These are phyloP conservation scores for Zoanthus gigantus DNA, from an alignment of 92 coral and sea anemone genomes.

Conservation along the genomic window DNA sequence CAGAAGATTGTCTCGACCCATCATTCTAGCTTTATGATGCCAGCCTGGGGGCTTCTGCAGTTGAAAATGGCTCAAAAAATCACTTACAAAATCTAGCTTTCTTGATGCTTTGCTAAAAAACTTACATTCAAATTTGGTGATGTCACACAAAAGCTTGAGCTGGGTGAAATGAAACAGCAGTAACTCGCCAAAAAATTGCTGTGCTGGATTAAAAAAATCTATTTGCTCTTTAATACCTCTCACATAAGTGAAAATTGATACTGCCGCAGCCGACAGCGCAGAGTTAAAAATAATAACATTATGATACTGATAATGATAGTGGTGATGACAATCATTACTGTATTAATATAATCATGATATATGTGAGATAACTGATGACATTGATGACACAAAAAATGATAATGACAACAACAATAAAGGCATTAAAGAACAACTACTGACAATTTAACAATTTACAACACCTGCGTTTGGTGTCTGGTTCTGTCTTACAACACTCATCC, in stretches of 20 bases:
- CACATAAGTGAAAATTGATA: not conserved
- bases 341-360: not conserved
- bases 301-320: not conserved
- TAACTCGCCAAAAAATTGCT: too few relatives aligned
- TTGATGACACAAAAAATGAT: not conserved
- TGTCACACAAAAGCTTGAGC: too few relatives aligned
- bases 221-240: too few relatives aligned
- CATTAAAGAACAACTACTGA: not conserved
- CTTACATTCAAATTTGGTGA: too few relatives aligned
- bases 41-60: too few relatives aligned
- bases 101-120: too few relatives aligned
- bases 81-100: too few relatives aligned
- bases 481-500: slow-evolving; percentile 90
- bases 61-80: too few relatives aligned
- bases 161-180: too few relatives aligned
- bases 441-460: not conserved
- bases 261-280: not conserved
- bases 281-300: not conserved
- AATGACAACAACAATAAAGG: not conserved
- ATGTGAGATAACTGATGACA: not conserved
- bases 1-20: too few relatives aligned
- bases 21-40: too few relatives aligned
- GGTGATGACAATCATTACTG: not conserved
- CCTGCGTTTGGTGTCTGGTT: slow-evolving; percentile 62
- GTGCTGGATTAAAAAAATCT: too few relatives aligned